phyloP scores from a whole-genome alignment of 2,113 vertebrate species.

The Boleophthalmus pectinirostris region DNA sequence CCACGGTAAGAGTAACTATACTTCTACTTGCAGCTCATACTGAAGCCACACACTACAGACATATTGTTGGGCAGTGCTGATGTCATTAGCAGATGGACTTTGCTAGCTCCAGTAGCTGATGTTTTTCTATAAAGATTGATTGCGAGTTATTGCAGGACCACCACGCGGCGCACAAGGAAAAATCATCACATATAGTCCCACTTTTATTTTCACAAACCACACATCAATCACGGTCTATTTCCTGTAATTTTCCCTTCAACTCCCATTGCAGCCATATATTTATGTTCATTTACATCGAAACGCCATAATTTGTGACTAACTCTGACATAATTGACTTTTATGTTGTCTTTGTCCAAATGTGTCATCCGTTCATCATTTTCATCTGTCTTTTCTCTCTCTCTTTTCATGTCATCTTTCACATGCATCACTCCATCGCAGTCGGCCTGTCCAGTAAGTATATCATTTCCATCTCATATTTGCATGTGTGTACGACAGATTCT shows the following conservation, averaged over 20 bases:
- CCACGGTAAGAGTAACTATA: too few species aligned
- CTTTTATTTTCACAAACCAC: conserved; percentile 5
- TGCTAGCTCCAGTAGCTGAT: conserved; percentile 28
- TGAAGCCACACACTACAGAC: neutral
- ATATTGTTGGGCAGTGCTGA: neutral
- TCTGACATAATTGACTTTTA: conserved; percentile 1
- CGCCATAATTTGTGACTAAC: neutral
- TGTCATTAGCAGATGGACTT: conserved; percentile 9
- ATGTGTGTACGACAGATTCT: conserved; percentile 21
- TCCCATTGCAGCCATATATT: neutral
- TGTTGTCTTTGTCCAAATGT: conserved; percentile 14
- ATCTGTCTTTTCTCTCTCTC: conserved; percentile 53
- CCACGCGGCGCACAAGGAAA: conserved; percentile 14
- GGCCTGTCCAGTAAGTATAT: conserved; percentile 84
- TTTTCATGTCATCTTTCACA: conserved; percentile 41
- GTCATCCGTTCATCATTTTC: conserved; percentile 29
- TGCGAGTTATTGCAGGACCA: conserved; percentile 18
- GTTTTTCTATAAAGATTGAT: conserved; percentile 39
- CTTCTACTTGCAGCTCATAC: too few species aligned
- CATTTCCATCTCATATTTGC: conserved; percentile 79
- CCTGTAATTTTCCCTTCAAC: neutral
- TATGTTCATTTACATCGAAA: neutral
- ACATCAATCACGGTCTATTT: conserved; percentile 19
- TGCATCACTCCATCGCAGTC: conserved; percentile 75
- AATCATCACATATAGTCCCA: neutral